Percentiles rank a stretch among this genome's conserved stretches.
Evolutionary conservation across 2,797 vertebrate species (phyloP).

Genomic region (Pseudochaenichthys georgianus): DNA sequence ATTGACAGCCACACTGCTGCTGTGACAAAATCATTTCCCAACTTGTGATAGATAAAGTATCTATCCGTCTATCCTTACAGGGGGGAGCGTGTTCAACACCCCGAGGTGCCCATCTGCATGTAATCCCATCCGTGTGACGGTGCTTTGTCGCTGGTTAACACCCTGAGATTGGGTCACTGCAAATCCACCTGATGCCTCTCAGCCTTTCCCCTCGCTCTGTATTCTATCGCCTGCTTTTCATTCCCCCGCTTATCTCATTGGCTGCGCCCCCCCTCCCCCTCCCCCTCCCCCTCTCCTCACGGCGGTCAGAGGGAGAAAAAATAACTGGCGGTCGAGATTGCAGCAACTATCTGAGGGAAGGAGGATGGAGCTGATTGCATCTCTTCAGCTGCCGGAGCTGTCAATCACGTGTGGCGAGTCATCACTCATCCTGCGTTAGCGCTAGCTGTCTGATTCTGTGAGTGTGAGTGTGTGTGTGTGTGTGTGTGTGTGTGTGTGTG

Average conservation of each 20-base stretch:
- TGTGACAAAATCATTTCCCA: no score
- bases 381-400: constrained; percentile 76
- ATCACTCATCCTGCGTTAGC: constrained; percentile 65
- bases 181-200: constrained; percentile 84
- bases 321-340: constrained; percentile 70
- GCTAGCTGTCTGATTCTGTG: constrained; percentile 47
- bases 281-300: constrained; percentile 42
- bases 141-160: constrained; percentile 77
- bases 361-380: constrained; percentile 77
- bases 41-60: no score
- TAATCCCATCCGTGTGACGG: constrained; percentile 79
- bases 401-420: constrained; percentile 79
- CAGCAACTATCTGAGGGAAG: constrained; percentile 41
- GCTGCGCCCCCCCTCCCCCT: no score
- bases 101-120: constrained; percentile 83
- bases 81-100: constrained; percentile 63
- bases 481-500: no score
- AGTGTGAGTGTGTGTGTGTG: no score
- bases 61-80: not conserved
- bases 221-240: constrained; percentile 55
- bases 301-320: constrained; percentile 58
- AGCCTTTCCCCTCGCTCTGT: constrained; percentile 33
- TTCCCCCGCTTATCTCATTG: constrained; percentile 61
- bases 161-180: constrained; percentile 79
- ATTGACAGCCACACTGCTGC: no score